Evolutionary conservation across 2,888 invertebrate species (phyloP).

Genomic region (Chydorus sphaericus): DNA sequence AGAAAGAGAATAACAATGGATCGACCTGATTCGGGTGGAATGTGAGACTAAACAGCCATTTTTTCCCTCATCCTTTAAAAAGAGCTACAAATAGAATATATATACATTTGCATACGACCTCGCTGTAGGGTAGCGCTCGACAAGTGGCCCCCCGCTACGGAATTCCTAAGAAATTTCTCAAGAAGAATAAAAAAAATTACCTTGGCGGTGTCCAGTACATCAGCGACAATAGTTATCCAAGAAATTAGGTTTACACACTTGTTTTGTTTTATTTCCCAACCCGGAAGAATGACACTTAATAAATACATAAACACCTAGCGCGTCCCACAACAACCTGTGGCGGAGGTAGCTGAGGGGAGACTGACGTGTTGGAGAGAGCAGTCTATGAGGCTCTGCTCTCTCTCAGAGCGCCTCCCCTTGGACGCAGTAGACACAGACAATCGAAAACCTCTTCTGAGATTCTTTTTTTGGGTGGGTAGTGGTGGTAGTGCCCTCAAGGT

Average conservation of each 20-base stretch:
- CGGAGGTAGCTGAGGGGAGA: not conserved
- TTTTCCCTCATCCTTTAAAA: no score
- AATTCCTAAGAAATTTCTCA: not conserved
- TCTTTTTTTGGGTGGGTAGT: not conserved
- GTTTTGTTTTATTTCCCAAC: no score
- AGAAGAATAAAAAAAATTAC: no score
- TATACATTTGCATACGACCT: constrained; percentile 1
- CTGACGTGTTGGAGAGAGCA: not conserved
- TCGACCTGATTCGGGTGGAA: no score
- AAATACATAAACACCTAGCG: not conserved
- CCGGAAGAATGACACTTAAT: no score
- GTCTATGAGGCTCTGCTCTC: not conserved
- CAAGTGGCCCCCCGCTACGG: not conserved
- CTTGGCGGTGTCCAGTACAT: no score
- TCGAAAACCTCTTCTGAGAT: not conserved
- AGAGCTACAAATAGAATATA: no score
- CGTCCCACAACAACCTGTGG: not conserved
- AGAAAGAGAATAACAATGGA: no score
- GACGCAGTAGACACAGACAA: not conserved
- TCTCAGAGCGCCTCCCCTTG: not conserved
- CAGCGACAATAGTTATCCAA: no score
- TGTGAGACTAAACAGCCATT: not conserved
- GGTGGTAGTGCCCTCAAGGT: no score
- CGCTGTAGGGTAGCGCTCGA: not conserved
- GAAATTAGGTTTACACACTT: no score